phyloP scores from a whole-genome alignment of 2,888 invertebrate genomes.

The Gymnosoma rotundatum region DNA sequence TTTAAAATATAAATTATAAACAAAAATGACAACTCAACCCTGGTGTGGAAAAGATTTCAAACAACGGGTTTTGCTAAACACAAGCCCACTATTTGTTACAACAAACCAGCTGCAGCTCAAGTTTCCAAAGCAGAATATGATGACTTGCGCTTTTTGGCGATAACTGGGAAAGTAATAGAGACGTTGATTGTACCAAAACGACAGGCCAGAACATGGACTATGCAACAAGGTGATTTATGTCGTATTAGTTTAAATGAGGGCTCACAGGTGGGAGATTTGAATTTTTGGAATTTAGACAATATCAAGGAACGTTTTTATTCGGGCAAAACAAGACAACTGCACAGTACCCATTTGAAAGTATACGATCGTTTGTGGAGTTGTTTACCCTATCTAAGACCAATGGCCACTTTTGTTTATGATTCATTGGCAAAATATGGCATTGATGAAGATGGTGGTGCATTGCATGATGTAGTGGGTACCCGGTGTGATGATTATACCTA shows the following conservation, averaged over 20 bases:
- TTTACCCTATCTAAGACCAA: slow-evolving; percentile 82
- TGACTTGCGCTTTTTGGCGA: slow-evolving; percentile 77
- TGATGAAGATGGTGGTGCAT: slow-evolving; percentile 82
- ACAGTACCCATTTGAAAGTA: slow-evolving; percentile 82
- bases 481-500: slow-evolving; percentile 83
- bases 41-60: slow-evolving; percentile 80
- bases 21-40: slow-evolving; percentile 67
- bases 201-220: slow-evolving; percentile 81
- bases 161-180: slow-evolving; percentile 77
- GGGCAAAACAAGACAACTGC: slow-evolving; percentile 83
- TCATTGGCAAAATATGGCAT: slow-evolving; percentile 82
- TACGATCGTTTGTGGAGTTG: slow-evolving; percentile 83
- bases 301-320: slow-evolving; percentile 82
- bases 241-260: slow-evolving; percentile 82
- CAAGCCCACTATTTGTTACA: slow-evolving; percentile 80
- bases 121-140: slow-evolving; percentile 79
- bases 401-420: slow-evolving; percentile 83
- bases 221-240: slow-evolving; percentile 82
- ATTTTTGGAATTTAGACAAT: slow-evolving; percentile 83
- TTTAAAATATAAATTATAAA: background rate
- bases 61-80: slow-evolving; percentile 76
- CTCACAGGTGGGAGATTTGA: slow-evolving; percentile 83
- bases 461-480: slow-evolving; percentile 83
- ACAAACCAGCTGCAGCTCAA: slow-evolving; percentile 78
- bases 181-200: slow-evolving; percentile 80